Evolutionary conservation across 2,113 vertebrate genomes (phyloP).

Genomic region (Actenoides lindsayi): DNA sequence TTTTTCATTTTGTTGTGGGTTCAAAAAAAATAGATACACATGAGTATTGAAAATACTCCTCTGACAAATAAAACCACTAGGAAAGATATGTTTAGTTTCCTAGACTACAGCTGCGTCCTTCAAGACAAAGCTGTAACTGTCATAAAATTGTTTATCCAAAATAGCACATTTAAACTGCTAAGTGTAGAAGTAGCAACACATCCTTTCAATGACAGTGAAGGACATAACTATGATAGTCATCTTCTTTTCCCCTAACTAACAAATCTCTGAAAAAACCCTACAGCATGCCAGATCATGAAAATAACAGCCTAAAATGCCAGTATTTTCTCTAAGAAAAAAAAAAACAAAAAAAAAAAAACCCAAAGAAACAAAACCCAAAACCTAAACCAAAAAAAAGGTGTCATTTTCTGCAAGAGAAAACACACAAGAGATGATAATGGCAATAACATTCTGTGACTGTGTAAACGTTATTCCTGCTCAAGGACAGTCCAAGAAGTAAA

Average conservation of each 20-base stretch:
- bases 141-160: conserved; percentile 45
- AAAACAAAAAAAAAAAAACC: too few species aligned
- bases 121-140: conserved; percentile 44
- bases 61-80: conserved; percentile 27
- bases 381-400: background rate
- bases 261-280: background rate
- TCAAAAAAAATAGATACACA: background rate
- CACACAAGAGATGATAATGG: background rate
- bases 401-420: background rate
- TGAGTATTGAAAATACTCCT: background rate
- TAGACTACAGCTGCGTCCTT: conserved; percentile 52
- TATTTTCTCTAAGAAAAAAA: background rate
- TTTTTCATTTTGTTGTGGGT: background rate
- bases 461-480: background rate
- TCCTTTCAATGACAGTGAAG: background rate
- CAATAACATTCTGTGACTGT: background rate
- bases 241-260: background rate
- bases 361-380: too few species aligned
- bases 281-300: background rate
- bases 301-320: background rate
- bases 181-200: background rate
- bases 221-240: background rate
- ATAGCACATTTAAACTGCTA: conserved; percentile 16
- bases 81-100: conserved; percentile 55
- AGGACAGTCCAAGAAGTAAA: background rate